These are phyloP conservation scores for Brachypteracias leptosomus DNA, from an alignment of 2,113 vertebrate genomes.

Conservation along the genomic window DNA sequence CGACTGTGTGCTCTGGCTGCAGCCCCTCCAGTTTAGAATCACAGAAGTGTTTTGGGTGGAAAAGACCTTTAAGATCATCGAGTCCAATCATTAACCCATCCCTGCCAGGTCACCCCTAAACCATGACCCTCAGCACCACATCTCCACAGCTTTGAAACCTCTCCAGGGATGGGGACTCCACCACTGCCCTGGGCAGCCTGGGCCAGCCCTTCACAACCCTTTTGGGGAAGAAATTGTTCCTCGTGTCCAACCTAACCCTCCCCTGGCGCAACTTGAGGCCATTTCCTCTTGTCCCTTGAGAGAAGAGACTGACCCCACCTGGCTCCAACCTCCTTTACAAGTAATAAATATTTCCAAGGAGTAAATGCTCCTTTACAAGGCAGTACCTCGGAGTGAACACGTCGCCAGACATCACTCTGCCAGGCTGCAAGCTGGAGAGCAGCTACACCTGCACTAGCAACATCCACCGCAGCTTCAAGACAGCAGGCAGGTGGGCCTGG, in stretches of 20 bases:
- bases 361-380: not conserved
- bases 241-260: not conserved
- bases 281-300: not conserved
- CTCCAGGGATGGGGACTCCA: not conserved
- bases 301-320: not conserved
- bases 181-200: not conserved
- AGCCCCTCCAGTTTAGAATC: not conserved
- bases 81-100: not conserved
- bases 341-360: not conserved
- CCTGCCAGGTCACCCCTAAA: not conserved
- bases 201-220: not conserved
- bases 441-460: not conserved
- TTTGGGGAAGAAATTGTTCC: not conserved
- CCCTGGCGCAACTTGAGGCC: not conserved
- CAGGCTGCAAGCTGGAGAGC: not conserved
- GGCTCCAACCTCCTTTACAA: not conserved
- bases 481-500: too few species aligned
- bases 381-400: accelerated
- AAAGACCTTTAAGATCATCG: not conserved
- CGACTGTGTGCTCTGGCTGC: accelerated
- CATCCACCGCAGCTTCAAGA: not conserved
- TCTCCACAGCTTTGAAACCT: not conserved
- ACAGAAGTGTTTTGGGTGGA: not conserved
- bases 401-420: not conserved
- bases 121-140: not conserved